Conservation (phyloP, 2,113 vertebrate species). For the Percina caprodes region DNA sequence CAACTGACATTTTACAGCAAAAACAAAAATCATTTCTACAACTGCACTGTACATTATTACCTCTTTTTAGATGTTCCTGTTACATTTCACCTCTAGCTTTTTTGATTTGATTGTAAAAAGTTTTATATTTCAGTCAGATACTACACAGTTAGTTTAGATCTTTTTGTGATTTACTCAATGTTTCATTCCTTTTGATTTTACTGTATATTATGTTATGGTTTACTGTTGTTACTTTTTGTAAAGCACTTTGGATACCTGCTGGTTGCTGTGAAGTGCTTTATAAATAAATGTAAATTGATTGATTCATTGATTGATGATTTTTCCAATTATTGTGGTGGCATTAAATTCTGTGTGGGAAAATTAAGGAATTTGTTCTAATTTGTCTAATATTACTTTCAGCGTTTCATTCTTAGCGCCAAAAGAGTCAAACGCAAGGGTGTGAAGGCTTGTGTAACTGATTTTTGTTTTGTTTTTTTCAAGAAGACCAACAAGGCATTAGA, state of each 20-base stretch:
- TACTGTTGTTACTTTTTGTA: no score
- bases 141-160: no score
- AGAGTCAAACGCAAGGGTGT: background rate
- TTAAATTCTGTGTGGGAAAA: background rate
- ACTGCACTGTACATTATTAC: background rate
- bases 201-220: no score
- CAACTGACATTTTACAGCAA: background rate
- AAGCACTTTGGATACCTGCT: no score
- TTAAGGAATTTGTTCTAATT: background rate
- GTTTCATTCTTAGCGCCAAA: background rate
- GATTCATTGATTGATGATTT: background rate
- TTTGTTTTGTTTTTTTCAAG: background rate
- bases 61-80: background rate
- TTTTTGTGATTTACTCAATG: no score
- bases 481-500: background rate
- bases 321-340: background rate
- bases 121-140: background rate
- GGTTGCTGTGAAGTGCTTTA: no score
- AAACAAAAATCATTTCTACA: background rate
- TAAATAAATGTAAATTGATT: no score
- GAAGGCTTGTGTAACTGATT: background rate
- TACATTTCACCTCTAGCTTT: background rate
- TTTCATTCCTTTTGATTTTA: no score
- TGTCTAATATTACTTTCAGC: background rate
- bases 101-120: background rate